Evolutionary conservation across 2,797 vertebrate genomes (phyloP).

Genomic region (Macroramphosus scolopax): DNA sequence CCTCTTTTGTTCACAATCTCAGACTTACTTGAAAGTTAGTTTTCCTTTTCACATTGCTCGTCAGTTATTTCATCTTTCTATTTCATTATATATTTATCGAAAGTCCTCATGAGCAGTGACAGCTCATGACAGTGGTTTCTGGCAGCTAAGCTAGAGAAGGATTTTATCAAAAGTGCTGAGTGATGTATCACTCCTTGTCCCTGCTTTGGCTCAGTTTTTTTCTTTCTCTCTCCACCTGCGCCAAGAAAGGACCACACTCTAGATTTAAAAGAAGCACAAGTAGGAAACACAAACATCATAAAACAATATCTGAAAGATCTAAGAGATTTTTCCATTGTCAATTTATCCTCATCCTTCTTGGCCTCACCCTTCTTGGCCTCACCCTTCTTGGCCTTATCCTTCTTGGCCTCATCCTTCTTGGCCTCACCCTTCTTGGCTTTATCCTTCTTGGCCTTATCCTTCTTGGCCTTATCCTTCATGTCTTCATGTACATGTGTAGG

Average conservation of each 20-base stretch:
- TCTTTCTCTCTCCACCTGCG: slow-evolving; percentile 25
- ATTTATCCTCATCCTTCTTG: no score
- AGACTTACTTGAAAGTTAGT: slow-evolving; percentile 9
- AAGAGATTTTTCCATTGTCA: no score
- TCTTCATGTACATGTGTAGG: no score
- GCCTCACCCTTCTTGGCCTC: no score
- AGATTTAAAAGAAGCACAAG: no score
- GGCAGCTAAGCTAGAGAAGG: slow-evolving; percentile 13
- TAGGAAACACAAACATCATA: no score
- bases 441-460: no score
- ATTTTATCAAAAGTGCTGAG: slow-evolving; percentile 45
- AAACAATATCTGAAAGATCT: no score
- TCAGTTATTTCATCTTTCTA: slow-evolving; percentile 16
- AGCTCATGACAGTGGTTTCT: slow-evolving; percentile 10
- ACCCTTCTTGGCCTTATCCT: no score
- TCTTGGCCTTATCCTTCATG: no score
- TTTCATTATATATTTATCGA: slow-evolving; percentile 10
- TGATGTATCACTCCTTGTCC: slow-evolving; percentile 31
- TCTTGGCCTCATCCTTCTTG: no score
- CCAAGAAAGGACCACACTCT: slow-evolving; percentile 6
- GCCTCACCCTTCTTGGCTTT: no score
- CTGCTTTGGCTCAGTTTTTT: slow-evolving; percentile 6
- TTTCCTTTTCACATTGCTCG: slow-evolving; percentile 12
- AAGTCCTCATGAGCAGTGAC: slow-evolving; percentile 15
- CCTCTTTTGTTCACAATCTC: slow-evolving; percentile 5